Base-by-base conservation (phyloP, 2,797 vertebrate genomes). In the Telmatherina bonti region DNA sequence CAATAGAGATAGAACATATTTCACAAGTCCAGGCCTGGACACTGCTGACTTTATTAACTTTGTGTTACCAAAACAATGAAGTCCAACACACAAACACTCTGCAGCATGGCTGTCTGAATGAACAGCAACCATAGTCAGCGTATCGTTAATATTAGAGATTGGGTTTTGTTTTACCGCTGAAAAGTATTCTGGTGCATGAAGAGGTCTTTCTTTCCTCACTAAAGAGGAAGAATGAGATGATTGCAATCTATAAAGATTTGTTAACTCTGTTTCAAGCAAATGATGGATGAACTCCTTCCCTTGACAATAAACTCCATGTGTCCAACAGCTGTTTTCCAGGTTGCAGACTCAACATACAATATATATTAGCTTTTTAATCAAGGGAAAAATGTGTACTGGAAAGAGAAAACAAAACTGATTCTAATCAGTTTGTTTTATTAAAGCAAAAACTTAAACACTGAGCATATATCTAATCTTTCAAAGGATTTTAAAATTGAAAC, bases 11-110 rank as follows among this genome's bases (percentile, higher is more conserved):
- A 52, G 36, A 51, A 60, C 51, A 52, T 47, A n/a, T 52, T 20
- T 43, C 11, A 12, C 20, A n/a, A 56, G 20, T 33, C 38, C 4
- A 0, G 10, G 22, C 12, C 1, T 67, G 29, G 27, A 3, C 20
- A 11, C 45, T 53, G 31, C 22, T 56, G 36, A 30, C 16, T 62
- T 78, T 70, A 72, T 68, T 55, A 33, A 16, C 27, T 35, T 27
- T n/a, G 59, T 33, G 3, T 52, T 45, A 18, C 27, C 47, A 33
- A 66, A 65, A 66, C 30, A 60, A 31, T 43, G n/a, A 7, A 64
- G 13, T 62, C 52, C 36, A 43, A 43, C 61, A 60, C 5, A 63
- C n/a, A 53, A 31, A 5, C 65, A 22, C n/a, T 4, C 15, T 35
- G 13, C 12, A 49, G 51, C 58, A 56, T 57, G 33, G 56, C 26